phyloP scores from a whole-genome alignment of 2,888 invertebrate genomes.

The Troides aeacus region DNA sequence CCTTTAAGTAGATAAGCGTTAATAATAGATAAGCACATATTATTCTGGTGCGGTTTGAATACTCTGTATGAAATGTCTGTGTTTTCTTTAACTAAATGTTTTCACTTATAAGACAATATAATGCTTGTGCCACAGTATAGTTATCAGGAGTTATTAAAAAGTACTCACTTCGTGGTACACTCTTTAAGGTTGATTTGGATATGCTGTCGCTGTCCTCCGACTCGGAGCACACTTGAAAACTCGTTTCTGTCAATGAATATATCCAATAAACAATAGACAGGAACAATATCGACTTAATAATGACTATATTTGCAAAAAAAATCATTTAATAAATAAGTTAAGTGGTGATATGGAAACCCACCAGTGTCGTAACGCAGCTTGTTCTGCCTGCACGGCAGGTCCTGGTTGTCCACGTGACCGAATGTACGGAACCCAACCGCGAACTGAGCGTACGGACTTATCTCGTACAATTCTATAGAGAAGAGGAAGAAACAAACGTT shows the following conservation, averaged over 20 bases:
- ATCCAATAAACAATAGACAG: neutral
- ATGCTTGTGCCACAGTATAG: too few species aligned
- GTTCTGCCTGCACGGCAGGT: slow-evolving; percentile 60
- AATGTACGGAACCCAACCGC: slow-evolving; percentile 75
- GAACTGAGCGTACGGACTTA: slow-evolving; percentile 77
- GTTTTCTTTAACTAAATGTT: too few species aligned
- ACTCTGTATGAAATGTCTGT: too few species aligned
- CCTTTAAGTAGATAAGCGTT: too few species aligned
- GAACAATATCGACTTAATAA: too few species aligned
- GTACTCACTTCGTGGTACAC: slow-evolving; percentile 70
- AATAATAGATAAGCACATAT: too few species aligned
- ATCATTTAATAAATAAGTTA: too few species aligned
- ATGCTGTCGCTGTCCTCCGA: slow-evolving; percentile 77
- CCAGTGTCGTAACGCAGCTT: slow-evolving; percentile 72
- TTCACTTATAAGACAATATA: too few species aligned
- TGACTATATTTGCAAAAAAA: too few species aligned
- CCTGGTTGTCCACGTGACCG: slow-evolving; percentile 75
- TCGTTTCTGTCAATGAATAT: slow-evolving; percentile 64
- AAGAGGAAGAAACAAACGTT: neutral
- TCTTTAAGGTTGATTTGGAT: slow-evolving; percentile 74
- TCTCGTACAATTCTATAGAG: slow-evolving; percentile 67
- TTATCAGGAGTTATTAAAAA: neutral
- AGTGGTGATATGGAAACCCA: slow-evolving; percentile 28
- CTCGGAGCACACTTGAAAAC: slow-evolving; percentile 76
- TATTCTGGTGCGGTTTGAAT: too few species aligned